Evolutionary conservation across 2,888 invertebrate genomes (phyloP).

Genomic region (Drosophila quinaria): DNA sequence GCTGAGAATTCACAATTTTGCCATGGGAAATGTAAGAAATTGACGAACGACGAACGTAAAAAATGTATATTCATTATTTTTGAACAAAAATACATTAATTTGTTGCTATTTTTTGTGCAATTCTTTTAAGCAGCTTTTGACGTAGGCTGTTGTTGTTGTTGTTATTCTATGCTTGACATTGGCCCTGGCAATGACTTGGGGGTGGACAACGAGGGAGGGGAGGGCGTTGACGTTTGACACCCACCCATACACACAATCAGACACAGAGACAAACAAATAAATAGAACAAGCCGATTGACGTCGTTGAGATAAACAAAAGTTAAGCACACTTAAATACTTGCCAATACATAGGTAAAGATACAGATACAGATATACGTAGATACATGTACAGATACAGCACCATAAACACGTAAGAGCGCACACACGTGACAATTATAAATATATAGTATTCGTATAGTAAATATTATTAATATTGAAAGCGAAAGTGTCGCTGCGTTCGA

Average conservation of each 20-base stretch:
- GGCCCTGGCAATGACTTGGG: conserved; percentile 44
- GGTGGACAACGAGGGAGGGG: conserved; percentile 11
- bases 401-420: conserved; percentile 16
- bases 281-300: conserved; percentile 54
- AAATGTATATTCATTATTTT: conserved; percentile 33
- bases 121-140: conserved; percentile 59
- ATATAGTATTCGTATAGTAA: conserved; percentile 40
- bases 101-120: conserved; percentile 39
- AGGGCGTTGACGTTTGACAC: conserved; percentile 68
- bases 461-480: conserved; percentile 39
- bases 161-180: conserved; percentile 52
- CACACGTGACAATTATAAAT: conserved; percentile 71
- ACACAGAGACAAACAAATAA: conserved; percentile 19
- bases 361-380: conserved; percentile 32
- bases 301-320: conserved; percentile 66
- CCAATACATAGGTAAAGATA: conserved; percentile 30
- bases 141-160: conserved; percentile 46
- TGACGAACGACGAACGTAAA: conserved; percentile 43
- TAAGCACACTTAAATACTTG: conserved; percentile 41
- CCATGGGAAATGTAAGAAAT: conserved; percentile 27
- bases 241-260: conserved; percentile 36
- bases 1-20: conserved; percentile 23
- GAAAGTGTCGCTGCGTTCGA: conserved; percentile 42
- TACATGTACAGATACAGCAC: conserved; percentile 17
- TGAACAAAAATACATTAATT: conserved; percentile 21